phyloP scores from a whole-genome alignment of 2,888 invertebrate species.

The Phasia obesa region DNA sequence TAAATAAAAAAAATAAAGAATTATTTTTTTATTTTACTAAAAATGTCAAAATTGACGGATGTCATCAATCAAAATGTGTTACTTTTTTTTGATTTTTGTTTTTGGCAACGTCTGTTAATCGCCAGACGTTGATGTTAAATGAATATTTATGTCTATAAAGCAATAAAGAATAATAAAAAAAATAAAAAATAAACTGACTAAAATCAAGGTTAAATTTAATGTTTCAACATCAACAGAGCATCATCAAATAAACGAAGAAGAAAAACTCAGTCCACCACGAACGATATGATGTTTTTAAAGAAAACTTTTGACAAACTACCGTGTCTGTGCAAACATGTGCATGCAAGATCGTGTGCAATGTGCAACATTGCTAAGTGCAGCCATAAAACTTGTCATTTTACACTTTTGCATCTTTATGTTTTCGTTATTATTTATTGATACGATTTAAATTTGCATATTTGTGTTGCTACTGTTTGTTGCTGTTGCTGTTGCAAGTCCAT shows the following conservation, averaged over 20 bases:
- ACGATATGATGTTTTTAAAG: not conserved
- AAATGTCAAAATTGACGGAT: constrained; percentile 73
- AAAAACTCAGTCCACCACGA: constrained; percentile 1
- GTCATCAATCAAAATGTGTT: constrained; percentile 71
- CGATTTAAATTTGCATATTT: constrained; percentile 62
- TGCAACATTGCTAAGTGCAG: constrained; percentile 48
- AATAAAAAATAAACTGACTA: constrained; percentile 38
- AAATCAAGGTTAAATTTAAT: constrained; percentile 67
- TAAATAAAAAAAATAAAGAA: constrained; percentile 4
- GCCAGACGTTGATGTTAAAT: constrained; percentile 45
- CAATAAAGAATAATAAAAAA: not conserved
- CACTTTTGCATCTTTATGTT: constrained; percentile 56
- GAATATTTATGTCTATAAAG: constrained; percentile 54
- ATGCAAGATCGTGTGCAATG: constrained; percentile 18
- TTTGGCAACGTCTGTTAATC: constrained; percentile 59
- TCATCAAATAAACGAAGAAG: not conserved
- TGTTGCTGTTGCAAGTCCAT: constrained; percentile 33
- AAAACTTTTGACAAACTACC: constrained; percentile 33
- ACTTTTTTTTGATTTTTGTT: constrained; percentile 24
- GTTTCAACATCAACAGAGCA: constrained; percentile 39
- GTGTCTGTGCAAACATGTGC: constrained; percentile 31
- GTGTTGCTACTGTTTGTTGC: constrained; percentile 47
- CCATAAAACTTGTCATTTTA: constrained; percentile 62
- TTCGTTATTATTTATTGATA: constrained; percentile 52
- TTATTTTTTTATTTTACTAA: constrained; percentile 40